Percentiles rank a stretch among this genome's conserved stretches.
Evolutionary conservation across 1,140 invertebrate species (phyloP).

Genomic region (Chionoecetes opilio): DNA sequence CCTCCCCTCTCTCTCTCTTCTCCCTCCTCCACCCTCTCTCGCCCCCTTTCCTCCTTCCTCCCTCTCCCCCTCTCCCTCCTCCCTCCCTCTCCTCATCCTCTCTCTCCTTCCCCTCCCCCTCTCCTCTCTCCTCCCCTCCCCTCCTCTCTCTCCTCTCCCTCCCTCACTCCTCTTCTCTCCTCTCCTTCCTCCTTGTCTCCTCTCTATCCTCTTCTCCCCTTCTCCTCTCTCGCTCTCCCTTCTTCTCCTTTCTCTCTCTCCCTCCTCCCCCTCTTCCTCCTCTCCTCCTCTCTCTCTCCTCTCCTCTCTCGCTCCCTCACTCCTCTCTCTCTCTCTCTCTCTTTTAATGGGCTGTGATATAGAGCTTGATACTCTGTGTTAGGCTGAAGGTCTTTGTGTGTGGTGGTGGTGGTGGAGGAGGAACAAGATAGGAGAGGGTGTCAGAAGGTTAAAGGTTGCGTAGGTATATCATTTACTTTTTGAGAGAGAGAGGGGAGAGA

Average conservation of each 20-base stretch:
- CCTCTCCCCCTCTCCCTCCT: background rate
- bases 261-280: background rate
- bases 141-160: background rate
- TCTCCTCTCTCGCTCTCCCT: no score
- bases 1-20: background rate
- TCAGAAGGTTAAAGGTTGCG: background rate
- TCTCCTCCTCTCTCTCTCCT: slow-evolving; percentile 39
- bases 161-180: background rate
- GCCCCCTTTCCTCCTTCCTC: background rate
- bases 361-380: background rate
- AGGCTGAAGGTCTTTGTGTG: background rate
- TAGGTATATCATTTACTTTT: no score
- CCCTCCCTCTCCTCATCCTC: background rate
- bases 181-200: background rate
- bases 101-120: background rate
- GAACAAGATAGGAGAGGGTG: background rate
- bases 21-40: background rate
- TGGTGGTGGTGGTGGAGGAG: background rate
- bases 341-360: background rate
- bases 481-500: background rate
- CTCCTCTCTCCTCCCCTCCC: no score
- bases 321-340: slow-evolving; percentile 37
- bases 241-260: background rate
- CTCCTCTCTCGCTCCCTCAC: slow-evolving; percentile 24
- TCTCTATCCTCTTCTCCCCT: no score